These are phyloP conservation scores for Setophaga kirtlandii DNA, from an alignment of 2,113 vertebrate species.

Conservation along the genomic window DNA sequence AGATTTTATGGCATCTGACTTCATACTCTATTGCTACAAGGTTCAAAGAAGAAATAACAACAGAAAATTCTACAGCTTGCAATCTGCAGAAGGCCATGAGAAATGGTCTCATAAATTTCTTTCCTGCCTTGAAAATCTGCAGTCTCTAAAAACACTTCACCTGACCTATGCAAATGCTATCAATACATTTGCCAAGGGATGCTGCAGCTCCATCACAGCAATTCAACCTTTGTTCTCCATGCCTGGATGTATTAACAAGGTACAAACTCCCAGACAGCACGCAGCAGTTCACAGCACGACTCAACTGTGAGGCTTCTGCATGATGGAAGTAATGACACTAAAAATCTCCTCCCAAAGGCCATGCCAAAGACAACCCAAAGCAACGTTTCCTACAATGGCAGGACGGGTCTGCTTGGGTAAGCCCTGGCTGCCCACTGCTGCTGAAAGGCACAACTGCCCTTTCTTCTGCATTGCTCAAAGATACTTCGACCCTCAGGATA, in stretches of 20 bases:
- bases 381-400: neutral
- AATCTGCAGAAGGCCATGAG: neutral
- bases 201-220: neutral
- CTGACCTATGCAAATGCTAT: neutral
- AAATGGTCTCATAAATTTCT: neutral
- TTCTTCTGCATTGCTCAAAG: neutral
- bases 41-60: neutral
- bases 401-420: neutral
- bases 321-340: neutral
- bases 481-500: neutral
- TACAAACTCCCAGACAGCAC: neutral
- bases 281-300: neutral
- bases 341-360: neutral
- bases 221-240: neutral
- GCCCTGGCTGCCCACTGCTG: neutral
- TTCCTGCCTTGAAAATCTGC: neutral
- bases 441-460: neutral
- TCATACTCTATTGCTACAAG: neutral
- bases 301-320: neutral
- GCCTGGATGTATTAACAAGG: neutral
- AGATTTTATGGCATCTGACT: neutral
- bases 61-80: neutral
- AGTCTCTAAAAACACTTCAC: neutral
- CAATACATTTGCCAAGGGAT: neutral
- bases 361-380: neutral